Conservation (phyloP, 2,888 invertebrate genomes). For the Lasius fuliginosus region DNA sequence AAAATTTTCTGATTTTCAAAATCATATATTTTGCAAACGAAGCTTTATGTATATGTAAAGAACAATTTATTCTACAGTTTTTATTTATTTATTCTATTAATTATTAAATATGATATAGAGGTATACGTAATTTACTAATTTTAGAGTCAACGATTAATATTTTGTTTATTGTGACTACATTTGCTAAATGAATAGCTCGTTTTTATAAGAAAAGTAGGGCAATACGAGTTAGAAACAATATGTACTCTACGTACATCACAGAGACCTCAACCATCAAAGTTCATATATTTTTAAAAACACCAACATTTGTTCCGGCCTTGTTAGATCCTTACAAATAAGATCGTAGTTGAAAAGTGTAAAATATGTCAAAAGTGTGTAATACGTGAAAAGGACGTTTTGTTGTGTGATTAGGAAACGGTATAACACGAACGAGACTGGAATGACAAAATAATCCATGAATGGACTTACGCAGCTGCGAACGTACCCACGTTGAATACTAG, state of each 20-base stretch:
- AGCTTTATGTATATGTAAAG: no score
- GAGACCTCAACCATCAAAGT: neutral
- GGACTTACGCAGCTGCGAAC: slow-evolving; percentile 62
- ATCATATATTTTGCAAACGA: no score
- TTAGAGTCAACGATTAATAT: no score
- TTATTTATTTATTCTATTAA: no score
- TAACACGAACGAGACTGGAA: slow-evolving; percentile 63
- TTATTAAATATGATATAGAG: no score
- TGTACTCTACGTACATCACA: neutral
- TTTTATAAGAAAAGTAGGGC: no score
- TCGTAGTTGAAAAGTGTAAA: slow-evolving; percentile 15
- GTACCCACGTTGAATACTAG: slow-evolving; percentile 32
- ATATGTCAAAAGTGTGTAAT: slow-evolving; percentile 44
- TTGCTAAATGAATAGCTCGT: no score
- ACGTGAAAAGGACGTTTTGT: slow-evolving; percentile 51
- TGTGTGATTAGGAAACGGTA: slow-evolving; percentile 57
- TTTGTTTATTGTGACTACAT: no score
- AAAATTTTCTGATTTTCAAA: no score
- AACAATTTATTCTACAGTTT: no score
- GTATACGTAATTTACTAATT: no score
- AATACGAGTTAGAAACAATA: no score
- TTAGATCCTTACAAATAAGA: neutral
- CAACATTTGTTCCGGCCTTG: neutral
- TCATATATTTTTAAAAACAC: neutral
- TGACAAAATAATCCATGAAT: slow-evolving; percentile 71